Conservation (phyloP, 2,797 vertebrate genomes). For the Caiman crocodilus region DNA sequence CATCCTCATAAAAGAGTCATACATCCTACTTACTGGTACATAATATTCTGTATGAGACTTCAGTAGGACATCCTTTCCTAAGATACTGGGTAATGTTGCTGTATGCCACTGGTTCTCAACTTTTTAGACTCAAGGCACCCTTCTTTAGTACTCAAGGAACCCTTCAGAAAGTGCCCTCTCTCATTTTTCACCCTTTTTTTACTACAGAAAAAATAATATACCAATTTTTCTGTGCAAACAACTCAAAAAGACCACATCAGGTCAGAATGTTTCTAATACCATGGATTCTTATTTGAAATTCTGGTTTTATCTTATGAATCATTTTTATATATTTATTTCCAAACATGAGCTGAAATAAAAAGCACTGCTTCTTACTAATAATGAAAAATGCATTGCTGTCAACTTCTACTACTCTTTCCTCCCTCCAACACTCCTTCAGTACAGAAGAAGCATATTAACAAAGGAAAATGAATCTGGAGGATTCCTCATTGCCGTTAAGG, state of each 20-base stretch:
- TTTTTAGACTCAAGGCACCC: no score
- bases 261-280: not conserved
- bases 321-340: not conserved
- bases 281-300: no score
- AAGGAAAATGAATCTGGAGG: not conserved
- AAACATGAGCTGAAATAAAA: not conserved
- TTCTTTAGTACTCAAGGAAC: no score
- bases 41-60: not conserved
- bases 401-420: not conserved
- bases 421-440: not conserved
- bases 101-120: not conserved
- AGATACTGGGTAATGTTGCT: not conserved
- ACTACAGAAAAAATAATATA: no score
- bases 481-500: not conserved
- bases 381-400: rapidly evolving
- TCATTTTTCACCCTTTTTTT: no score
- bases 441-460: not conserved
- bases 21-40: not conserved
- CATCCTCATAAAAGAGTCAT: not conserved
- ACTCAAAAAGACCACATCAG: no score
- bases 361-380: not conserved
- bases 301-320: no score
- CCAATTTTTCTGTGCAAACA: no score
- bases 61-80: not conserved
- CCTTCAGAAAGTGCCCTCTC: no score